A percentile compares a stretch with the other conserved stretches of the same genome.
Evolutionary conservation across 2,888 invertebrate genomes (phyloP).

Genomic region (Plagodis pulveraria): DNA sequence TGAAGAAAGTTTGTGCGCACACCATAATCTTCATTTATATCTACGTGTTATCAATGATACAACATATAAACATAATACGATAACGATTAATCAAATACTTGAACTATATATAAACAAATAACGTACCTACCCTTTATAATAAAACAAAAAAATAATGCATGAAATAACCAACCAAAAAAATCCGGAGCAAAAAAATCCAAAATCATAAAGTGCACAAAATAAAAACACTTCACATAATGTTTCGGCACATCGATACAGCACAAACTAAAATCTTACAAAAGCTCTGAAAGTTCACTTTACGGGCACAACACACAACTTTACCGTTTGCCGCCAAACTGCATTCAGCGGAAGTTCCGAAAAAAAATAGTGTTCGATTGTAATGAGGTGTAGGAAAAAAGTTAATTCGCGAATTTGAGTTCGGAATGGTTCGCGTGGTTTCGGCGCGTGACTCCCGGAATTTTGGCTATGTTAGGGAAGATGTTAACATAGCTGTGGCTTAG

Average conservation of each 20-base stretch:
- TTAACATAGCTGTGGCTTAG: slow-evolving; percentile 83
- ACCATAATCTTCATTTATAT: background rate
- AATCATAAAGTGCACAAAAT: slow-evolving; percentile 78
- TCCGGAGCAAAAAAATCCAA: slow-evolving; percentile 82
- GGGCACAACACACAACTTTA: slow-evolving; percentile 80
- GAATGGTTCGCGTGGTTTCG: slow-evolving; percentile 69
- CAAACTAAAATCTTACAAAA: slow-evolving; percentile 68
- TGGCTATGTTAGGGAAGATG: slow-evolving; percentile 83
- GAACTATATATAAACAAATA: slow-evolving; percentile 6
- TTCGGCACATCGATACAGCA: slow-evolving; percentile 70
- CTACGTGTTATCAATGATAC: slow-evolving; percentile 12
- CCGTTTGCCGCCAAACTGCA: slow-evolving; percentile 77
- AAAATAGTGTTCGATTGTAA: slow-evolving; percentile 50
- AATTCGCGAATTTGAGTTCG: slow-evolving; percentile 39
- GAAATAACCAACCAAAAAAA: slow-evolving; percentile 78
- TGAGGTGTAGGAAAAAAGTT: slow-evolving; percentile 23
- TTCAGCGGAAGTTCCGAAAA: slow-evolving; percentile 50
- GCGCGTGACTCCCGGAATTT: slow-evolving; percentile 71
- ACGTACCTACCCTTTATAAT: slow-evolving; percentile 23
- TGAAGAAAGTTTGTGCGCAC: background rate
- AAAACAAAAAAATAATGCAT: slow-evolving; percentile 49
- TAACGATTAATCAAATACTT: slow-evolving; percentile 15
- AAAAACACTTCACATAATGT: slow-evolving; percentile 79
- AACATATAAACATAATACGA: slow-evolving; percentile 14
- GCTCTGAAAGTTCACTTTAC: slow-evolving; percentile 72